phyloP scores from a whole-genome alignment of 2,888 invertebrate species.

The Netelia fuscicornis region DNA sequence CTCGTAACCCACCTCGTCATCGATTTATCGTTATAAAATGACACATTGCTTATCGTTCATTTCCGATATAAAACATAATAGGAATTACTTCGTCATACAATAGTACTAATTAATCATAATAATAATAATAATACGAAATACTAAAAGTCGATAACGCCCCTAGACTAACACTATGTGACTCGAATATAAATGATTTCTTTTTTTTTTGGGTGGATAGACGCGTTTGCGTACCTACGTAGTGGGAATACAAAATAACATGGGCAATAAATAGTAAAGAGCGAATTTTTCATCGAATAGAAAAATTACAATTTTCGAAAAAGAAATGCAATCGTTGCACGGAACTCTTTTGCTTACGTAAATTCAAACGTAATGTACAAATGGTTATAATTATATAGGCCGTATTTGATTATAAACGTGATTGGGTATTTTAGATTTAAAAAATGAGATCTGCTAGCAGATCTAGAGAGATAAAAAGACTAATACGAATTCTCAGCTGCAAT shows the following conservation, averaged over 20 bases:
- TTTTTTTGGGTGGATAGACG: slow-evolving; percentile 3
- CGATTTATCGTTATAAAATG: slow-evolving; percentile 53
- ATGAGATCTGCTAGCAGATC: background rate
- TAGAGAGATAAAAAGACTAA: background rate
- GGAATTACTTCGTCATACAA: slow-evolving; percentile 48
- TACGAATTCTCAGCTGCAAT: background rate
- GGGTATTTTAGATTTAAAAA: background rate
- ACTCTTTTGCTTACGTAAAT: background rate
- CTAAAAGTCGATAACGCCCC: slow-evolving; percentile 16
- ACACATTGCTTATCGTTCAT: slow-evolving; percentile 43
- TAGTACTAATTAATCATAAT: slow-evolving; percentile 41
- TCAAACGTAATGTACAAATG: slow-evolving; percentile 9
- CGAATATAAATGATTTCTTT: slow-evolving; percentile 8
- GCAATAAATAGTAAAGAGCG: slow-evolving; percentile 29
- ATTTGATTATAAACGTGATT: slow-evolving; percentile 1
- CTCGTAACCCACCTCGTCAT: slow-evolving; percentile 1
- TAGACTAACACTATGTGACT: slow-evolving; percentile 31
- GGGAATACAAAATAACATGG: slow-evolving; percentile 17
- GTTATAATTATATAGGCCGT: background rate
- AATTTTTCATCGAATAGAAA: slow-evolving; percentile 5
- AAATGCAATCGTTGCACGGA: slow-evolving; percentile 39
- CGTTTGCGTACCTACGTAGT: background rate
- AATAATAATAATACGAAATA: slow-evolving; percentile 43
- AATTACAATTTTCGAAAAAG: slow-evolving; percentile 35
- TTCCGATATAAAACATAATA: slow-evolving; percentile 49